Evolutionary conservation across 2,113 vertebrate genomes (phyloP), one percentile per base, ranked within the genome.

Genomic region (Myrmecobius fasciatus): DNA sequence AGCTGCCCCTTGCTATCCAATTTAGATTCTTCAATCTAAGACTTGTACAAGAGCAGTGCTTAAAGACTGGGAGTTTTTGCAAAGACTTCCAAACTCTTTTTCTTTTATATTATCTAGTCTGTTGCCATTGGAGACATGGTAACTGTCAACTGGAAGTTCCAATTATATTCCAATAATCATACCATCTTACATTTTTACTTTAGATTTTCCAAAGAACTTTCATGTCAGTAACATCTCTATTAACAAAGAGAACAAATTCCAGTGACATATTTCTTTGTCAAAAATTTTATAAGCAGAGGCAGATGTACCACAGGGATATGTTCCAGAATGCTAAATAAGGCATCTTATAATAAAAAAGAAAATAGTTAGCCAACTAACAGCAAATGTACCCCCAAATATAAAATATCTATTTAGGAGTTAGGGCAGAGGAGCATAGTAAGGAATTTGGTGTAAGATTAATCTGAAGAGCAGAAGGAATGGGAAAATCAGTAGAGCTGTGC

Each of bases 251-350:
- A 83, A 83, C 11, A 7, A 83, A 83, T 83, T 83, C 20, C n/a
- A 83, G 67, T 83, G 67, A 83, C 67, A 83, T n/a, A 83, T 83
- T 83, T 83, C 36, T 83, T 83, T 83, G 67, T 83, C 67, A 83
- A 83, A 43, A 83, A 83, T 43, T 83, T 83, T n/a, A 43, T 83
- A 43, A 83, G 67, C n/a, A 83, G n/a, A 43, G n/a, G 67, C 24
- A 83, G 67, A 75, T n/a, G 67, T 43, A 43, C 43, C 28, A 43
- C 24, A 83, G 20, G 67, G 7, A 83, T 43, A 83, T 83, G 67
- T 20, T 83, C 67, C 67, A 43, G 67, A 83, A 83, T 43, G 36
- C n/a, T 83, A 83, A 43, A 83, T 83, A 83, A 83, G n/a, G 6
- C 67, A 43, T 83, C n/a, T 83, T 83, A 83, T 75, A 36, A 75